phyloP scores from a whole-genome alignment of 2,888 invertebrate species.

The Tethea ocularis region DNA sequence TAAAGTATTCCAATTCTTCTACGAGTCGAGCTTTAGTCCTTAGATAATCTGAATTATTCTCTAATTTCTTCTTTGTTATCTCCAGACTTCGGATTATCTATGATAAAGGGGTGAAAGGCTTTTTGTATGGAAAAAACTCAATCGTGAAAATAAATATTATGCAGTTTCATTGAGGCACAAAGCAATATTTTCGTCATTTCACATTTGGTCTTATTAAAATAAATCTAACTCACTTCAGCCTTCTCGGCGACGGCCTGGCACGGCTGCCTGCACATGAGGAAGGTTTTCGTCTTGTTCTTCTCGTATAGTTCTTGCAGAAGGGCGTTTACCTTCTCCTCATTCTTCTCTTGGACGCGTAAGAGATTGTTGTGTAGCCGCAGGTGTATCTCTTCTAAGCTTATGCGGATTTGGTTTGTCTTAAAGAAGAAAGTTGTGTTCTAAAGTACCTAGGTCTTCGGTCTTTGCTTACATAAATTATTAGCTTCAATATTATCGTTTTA shows the following conservation, averaged over 20 bases:
- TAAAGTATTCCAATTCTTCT: conserved; percentile 54
- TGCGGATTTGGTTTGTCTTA: conserved; percentile 46
- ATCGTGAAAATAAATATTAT: too few relatives aligned
- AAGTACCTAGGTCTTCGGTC: too few relatives aligned
- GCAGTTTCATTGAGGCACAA: too few relatives aligned
- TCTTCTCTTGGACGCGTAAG: conserved; percentile 27
- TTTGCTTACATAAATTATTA: too few relatives aligned
- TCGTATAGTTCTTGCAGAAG: conserved; percentile 58
- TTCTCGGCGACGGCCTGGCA: conserved; percentile 32
- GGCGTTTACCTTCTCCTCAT: conserved; percentile 29
- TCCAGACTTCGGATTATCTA: conserved; percentile 47
- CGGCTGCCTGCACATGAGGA: conserved; percentile 35
- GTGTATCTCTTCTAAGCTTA: conserved; percentile 57
- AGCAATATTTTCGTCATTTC: too few relatives aligned
- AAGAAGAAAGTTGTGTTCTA: conserved; percentile 7
- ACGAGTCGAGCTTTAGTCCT: conserved; percentile 38
- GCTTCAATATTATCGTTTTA: too few relatives aligned
- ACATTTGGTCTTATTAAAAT: too few relatives aligned
- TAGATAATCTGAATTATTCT: conserved; percentile 31
- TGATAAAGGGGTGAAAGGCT: too few relatives aligned
- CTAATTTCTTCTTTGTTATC: conserved; percentile 47
- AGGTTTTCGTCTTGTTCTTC: conserved; percentile 56
- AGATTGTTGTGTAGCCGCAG: conserved; percentile 48
- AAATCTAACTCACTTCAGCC: conserved; percentile 51
- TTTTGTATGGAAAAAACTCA: too few relatives aligned